A percentile compares a stretch with the other conserved stretches of the same genome.
Evolutionary conservation across 1,140 invertebrate genomes (phyloP).

Genomic region (Spodoptera frugiperda): DNA sequence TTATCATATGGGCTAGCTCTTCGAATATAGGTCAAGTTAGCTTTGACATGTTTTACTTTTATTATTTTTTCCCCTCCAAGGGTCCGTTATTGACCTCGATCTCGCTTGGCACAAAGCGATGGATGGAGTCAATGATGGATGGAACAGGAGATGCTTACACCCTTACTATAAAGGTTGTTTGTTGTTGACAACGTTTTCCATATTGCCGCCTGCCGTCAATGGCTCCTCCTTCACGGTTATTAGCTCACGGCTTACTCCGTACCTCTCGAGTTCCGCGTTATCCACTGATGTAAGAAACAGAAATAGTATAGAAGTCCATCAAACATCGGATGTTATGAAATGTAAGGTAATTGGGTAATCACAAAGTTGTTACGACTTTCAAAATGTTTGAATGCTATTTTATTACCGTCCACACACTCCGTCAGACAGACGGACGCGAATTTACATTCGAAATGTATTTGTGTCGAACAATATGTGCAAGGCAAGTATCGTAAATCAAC

Average conservation of each 20-base stretch:
- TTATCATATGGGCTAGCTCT: no score
- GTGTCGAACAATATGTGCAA: background rate
- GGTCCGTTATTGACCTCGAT: no score
- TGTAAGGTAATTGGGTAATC: constrained; percentile 33
- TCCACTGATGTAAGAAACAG: constrained; percentile 3
- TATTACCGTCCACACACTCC: constrained; percentile 11
- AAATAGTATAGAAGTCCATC: constrained; percentile 23
- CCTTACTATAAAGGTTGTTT: no score
- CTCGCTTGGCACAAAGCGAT: no score
- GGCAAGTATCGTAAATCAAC: constrained; percentile 1
- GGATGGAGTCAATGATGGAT: no score
- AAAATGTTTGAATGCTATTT: constrained; percentile 23
- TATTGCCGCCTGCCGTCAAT: no score
- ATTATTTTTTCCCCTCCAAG: no score
- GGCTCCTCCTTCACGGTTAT: background rate
- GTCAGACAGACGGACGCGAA: background rate
- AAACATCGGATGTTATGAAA: constrained; percentile 36
- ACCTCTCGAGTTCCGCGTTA: background rate
- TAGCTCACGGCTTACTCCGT: background rate
- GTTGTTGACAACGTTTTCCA: no score
- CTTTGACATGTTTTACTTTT: no score
- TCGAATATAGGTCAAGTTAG: no score
- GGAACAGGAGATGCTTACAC: no score
- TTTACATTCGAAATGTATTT: constrained; percentile 14
- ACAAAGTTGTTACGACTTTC: constrained; percentile 14